Evolutionary conservation across 2,797 vertebrate species (phyloP), one percentile per base, ranked within the genome.

Genomic region (Sorex maritimensis): DNA sequence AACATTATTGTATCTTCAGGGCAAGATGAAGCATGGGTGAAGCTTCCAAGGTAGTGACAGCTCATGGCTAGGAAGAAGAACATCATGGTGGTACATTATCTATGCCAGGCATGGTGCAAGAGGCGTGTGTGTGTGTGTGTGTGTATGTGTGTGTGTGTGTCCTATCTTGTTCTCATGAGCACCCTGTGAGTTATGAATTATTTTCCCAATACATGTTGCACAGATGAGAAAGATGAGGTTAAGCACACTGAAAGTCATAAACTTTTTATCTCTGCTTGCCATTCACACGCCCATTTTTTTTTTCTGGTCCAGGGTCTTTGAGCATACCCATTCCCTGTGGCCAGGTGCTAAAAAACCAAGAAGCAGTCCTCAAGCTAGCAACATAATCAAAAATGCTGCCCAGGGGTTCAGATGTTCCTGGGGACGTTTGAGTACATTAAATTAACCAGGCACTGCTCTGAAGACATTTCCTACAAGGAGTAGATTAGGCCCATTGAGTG

Each of bases 391-490:
- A 91, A 90, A 58, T 82, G 79, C 28, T 94, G 95, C 74, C 86
- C 49, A 67, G 69, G 52, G 65, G 79, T 75, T 44, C 67, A 41
- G 73, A 55, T 77, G 78, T 94, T 87, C 81, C 78, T 38, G 4
- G 81, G 79, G 90, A 90, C 1, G 46, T 93, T 80, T 69, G 88
- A 86, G 74, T 24, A 55, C 88, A 87, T 94, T 80, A 78, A 78
- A 86, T 89, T 92, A 88, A 55, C 87, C 74, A 88, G 77, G 77
- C 80, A 75, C 15, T 11, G 21, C 63, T 89, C 72, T 95, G 44
- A 94, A 81, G 65, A 89, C 78, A 81, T 86, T 93, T 95, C 74
- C 84, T 80, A 78, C 63, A 72, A 93, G 68, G 88, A 88, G 90
- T 49, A 67, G 81, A 89, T 73, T 80, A 86, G 67, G 77, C 71